phyloP scores from a whole-genome alignment of 2,113 vertebrate genomes.

The Phyllostomus hastatus region DNA sequence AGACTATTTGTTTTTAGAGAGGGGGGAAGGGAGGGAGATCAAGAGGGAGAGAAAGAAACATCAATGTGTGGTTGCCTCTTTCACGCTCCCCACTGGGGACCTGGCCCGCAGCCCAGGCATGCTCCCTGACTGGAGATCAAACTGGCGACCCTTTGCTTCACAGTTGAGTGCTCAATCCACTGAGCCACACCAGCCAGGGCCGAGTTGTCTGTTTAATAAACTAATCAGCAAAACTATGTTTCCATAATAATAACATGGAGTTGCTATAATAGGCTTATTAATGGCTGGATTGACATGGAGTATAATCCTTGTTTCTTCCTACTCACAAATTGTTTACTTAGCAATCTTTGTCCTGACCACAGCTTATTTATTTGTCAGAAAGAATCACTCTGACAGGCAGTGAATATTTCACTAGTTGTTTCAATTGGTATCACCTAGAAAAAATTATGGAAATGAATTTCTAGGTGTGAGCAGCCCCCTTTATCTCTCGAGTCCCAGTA shows the following conservation, averaged over 20 bases:
- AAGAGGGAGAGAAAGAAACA: too few species aligned
- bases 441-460: slow-evolving; percentile 23
- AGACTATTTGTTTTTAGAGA: too few species aligned
- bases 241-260: slow-evolving; percentile 85
- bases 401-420: slow-evolving; percentile 82
- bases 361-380: slow-evolving; percentile 92
- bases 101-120: too few species aligned
- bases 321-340: background rate
- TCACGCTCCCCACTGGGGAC: too few species aligned
- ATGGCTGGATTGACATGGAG: background rate
- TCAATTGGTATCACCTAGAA: slow-evolving; percentile 84
- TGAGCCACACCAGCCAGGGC: too few species aligned
- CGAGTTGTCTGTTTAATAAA: slow-evolving; percentile 80
- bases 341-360: slow-evolving; percentile 81
- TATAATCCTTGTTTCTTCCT: background rate
- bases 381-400: slow-evolving; percentile 85
- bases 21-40: too few species aligned
- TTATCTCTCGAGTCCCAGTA: background rate
- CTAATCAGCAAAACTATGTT: slow-evolving; percentile 83
- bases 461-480: background rate
- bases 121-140: too few species aligned
- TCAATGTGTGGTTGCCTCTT: too few species aligned
- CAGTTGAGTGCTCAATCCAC: too few species aligned
- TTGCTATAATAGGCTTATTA: slow-evolving; percentile 85
- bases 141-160: too few species aligned